These are phyloP conservation scores for Trogon surrucura DNA, from an alignment of 2,113 vertebrate species.

Conservation along the genomic window DNA sequence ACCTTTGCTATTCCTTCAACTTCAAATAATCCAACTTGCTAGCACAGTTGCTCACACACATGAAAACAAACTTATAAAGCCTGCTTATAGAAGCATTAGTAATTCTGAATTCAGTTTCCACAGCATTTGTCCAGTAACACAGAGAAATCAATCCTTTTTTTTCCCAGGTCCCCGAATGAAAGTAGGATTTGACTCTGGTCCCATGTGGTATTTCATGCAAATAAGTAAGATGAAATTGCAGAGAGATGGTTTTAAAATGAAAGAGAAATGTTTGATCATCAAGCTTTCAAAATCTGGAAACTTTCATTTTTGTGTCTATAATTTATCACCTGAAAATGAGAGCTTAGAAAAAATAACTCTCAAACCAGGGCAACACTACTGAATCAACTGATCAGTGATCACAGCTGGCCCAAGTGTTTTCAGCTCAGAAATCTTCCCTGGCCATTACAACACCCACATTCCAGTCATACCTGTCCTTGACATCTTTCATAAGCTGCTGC, in stretches of 20 bases:
- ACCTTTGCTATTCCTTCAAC: neutral
- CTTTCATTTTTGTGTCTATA: neutral
- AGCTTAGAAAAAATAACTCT: neutral
- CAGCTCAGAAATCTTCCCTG: neutral
- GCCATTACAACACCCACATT: neutral
- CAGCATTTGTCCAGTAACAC: neutral
- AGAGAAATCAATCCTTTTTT: neutral
- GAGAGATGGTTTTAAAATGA: neutral
- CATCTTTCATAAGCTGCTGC: constrained; percentile 82
- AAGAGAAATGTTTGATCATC: neutral
- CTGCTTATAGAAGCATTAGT: neutral
- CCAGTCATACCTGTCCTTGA: constrained; percentile 77
- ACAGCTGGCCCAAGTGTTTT: neutral
- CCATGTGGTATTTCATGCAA: neutral
- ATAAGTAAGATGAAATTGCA: neutral
- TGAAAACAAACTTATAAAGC: neutral
- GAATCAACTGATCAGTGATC: neutral
- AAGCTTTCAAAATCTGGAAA: neutral
- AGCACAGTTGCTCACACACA: neutral
- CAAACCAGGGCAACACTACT: neutral
- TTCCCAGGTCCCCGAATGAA: neutral
- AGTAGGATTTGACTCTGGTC: neutral
- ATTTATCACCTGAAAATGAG: neutral
- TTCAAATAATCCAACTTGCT: neutral
- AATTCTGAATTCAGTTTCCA: neutral